Percentiles rank a stretch among this genome's conserved stretches.
Conservation (phyloP, 2,888 invertebrate species). For the Adineta ricciae region DNA sequence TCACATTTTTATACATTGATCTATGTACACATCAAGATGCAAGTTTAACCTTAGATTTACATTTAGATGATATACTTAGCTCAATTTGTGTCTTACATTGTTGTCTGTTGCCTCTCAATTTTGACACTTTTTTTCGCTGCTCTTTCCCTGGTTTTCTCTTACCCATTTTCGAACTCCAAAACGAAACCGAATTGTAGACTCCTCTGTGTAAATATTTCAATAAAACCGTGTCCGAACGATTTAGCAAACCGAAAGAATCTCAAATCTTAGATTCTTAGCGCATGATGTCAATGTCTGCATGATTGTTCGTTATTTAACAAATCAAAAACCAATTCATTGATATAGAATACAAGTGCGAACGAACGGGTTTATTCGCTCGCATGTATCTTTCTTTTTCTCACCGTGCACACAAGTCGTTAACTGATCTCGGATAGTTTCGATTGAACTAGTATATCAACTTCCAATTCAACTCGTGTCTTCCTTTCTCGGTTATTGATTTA, state of each 20-base stretch:
- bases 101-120: slow-evolving; percentile 2
- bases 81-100: slow-evolving; percentile 3
- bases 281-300: neutral
- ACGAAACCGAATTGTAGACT: neutral
- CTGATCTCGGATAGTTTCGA: neutral
- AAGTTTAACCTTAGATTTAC: slow-evolving; percentile 3
- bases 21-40: neutral
- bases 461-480: neutral
- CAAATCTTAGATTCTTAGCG: neutral
- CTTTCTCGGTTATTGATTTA: neutral
- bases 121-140: neutral
- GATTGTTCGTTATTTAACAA: neutral
- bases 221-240: too few relatives aligned
- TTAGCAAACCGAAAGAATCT: neutral
- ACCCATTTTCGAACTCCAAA: neutral
- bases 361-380: neutral
- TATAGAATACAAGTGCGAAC: neutral
- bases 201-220: neutral
- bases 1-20: slow-evolving; percentile 1
- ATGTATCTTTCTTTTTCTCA: neutral
- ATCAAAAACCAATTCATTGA: neutral
- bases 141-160: neutral
- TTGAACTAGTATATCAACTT: neutral
- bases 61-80: slow-evolving; percentile 9
- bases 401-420: neutral